These are phyloP conservation scores for Pelvicachromis taeniatus DNA, from an alignment of 2,113 vertebrate species.

Conservation along the genomic window DNA sequence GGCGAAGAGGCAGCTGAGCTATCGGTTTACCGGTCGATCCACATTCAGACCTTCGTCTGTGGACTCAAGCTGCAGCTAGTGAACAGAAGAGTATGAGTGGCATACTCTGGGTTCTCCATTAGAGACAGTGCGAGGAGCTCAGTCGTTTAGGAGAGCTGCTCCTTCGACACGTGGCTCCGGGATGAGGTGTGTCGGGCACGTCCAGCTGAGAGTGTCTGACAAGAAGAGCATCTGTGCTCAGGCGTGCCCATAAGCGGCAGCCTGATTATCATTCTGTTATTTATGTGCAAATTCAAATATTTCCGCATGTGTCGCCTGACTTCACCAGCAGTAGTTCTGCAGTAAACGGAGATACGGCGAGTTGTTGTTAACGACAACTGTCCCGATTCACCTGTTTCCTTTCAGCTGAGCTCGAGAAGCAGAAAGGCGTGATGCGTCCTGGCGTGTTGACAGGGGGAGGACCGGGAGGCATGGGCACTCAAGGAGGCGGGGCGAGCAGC, in stretches of 20 bases:
- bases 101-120: background rate
- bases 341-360: accelerated
- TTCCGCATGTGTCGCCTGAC: background rate
- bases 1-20: background rate
- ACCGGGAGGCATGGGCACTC: conserved; percentile 11
- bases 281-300: background rate
- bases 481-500: conserved; percentile 44
- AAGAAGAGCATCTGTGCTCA: background rate
- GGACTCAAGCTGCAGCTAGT: background rate
- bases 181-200: background rate
- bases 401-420: conserved; percentile 88
- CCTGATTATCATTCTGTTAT: background rate
- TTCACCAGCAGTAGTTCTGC: background rate
- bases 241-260: background rate
- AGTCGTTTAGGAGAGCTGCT: background rate
- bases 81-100: background rate
- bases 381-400: background rate
- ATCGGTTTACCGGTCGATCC: background rate
- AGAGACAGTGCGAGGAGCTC: background rate
- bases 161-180: background rate
- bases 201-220: background rate
- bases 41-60: background rate
- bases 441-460: conserved; percentile 70
- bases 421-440: conserved; percentile 88
- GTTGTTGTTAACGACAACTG: background rate